phyloP scores from a whole-genome alignment of 2,113 vertebrate species.

The Fregata magnificens region DNA sequence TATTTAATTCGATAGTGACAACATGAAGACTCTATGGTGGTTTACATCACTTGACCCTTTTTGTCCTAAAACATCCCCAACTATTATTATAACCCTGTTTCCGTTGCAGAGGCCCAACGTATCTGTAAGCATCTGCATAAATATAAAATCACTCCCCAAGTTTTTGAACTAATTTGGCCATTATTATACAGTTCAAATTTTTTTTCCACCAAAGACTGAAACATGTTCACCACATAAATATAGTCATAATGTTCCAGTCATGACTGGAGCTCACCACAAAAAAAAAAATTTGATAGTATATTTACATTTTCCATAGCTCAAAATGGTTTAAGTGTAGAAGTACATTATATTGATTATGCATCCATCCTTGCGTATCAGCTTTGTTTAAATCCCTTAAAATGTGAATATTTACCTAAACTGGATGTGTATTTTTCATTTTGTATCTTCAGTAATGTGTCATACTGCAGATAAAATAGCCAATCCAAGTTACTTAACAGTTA shows the following conservation, averaged over 20 bases:
- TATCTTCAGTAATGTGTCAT: neutral
- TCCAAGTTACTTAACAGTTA: neutral
- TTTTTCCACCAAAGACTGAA: neutral
- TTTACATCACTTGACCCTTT: neutral
- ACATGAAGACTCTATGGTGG: neutral
- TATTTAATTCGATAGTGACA: neutral
- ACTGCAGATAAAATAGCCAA: neutral
- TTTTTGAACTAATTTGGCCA: constrained; percentile 14
- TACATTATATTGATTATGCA: neutral
- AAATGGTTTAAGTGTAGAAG: neutral
- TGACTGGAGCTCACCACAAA: neutral
- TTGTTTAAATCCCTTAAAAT: neutral
- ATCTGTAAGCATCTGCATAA: neutral
- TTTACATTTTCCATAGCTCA: neutral
- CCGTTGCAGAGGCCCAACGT: neutral
- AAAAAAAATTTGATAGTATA: neutral
- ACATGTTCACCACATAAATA: neutral
- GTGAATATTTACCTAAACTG: neutral
- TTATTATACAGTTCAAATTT: neutral
- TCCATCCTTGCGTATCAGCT: neutral
- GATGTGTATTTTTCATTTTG: neutral
- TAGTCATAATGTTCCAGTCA: neutral
- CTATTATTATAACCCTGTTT: neutral
- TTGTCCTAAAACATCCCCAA: neutral
- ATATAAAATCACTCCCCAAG: neutral